Percentiles rank a stretch among this genome's conserved stretches.
These are phyloP conservation scores for Apomyelois bistriatella DNA, from an alignment of 2,888 invertebrate species.

Conservation along the genomic window DNA sequence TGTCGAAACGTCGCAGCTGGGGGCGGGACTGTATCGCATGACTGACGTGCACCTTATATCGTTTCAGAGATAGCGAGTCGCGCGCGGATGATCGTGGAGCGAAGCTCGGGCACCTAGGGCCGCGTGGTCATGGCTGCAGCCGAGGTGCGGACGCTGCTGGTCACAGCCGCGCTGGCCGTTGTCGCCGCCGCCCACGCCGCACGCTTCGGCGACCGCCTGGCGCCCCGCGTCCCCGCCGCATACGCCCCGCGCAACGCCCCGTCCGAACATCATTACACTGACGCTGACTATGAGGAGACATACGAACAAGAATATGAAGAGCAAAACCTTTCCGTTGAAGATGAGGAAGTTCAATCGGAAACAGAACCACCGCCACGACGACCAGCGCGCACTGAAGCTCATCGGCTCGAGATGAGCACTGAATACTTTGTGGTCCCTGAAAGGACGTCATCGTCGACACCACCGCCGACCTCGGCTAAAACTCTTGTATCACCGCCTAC, in stretches of 20 bases:
- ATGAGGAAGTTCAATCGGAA: constrained; percentile 38
- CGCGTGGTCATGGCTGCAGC: constrained; percentile 63
- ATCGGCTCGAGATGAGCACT: constrained; percentile 89
- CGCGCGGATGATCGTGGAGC: constrained; percentile 54
- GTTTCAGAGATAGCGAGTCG: constrained; percentile 52
- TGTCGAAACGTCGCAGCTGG: constrained; percentile 44
- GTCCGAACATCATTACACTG: constrained; percentile 40
- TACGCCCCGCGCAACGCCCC: constrained; percentile 61
- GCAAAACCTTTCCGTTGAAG: constrained; percentile 40
- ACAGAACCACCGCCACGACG: constrained; percentile 52
- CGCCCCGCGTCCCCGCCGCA: constrained; percentile 63
- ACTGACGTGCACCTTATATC: constrained; percentile 41
- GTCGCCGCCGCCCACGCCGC: constrained; percentile 47
- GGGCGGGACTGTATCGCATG: constrained; percentile 33
- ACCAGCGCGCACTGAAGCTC: constrained; percentile 65
- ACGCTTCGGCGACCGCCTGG: constrained; percentile 66
- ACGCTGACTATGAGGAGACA: constrained; percentile 52
- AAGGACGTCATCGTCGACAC: constrained; percentile 50
- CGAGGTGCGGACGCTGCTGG: constrained; percentile 54
- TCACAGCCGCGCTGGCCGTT: constrained; percentile 53
- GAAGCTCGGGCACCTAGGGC: constrained; percentile 57
- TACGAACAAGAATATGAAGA: constrained; percentile 61
- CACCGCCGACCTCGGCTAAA: constrained; percentile 52
- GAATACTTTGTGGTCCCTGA: constrained; percentile 90
- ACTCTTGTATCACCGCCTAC: constrained; percentile 43